A percentile compares a stretch with the other conserved stretches of the same genome.
These are phyloP conservation scores for Balaenoptera acutorostrata DNA, from an alignment of 2,113 vertebrate species.

Conservation along the genomic window DNA sequence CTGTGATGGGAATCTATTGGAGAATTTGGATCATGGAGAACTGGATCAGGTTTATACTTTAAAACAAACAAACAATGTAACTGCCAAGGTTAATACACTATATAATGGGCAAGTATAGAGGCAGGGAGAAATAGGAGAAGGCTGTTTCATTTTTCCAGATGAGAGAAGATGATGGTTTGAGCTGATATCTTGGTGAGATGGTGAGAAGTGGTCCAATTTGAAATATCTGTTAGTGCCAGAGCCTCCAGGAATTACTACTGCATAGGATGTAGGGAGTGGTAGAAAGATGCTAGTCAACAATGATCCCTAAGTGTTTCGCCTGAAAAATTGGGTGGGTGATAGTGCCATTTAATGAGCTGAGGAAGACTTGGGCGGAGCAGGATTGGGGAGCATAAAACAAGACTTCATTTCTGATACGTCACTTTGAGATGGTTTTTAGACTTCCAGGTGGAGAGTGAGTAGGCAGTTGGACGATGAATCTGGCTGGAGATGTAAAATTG, in stretches of 20 bases:
- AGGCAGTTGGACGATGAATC: neutral
- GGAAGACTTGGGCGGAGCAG: neutral
- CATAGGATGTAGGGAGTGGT: neutral
- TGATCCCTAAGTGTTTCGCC: neutral
- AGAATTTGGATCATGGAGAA: neutral
- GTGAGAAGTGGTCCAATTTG: neutral
- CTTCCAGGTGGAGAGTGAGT: neutral
- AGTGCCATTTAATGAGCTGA: neutral
- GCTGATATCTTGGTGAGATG: neutral
- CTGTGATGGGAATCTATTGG: neutral
- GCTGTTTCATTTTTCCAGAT: neutral
- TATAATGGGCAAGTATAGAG: neutral
- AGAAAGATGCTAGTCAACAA: neutral
- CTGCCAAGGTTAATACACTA: neutral
- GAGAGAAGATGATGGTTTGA: neutral
- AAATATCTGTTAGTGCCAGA: neutral
- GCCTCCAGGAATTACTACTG: neutral
- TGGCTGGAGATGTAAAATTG: neutral
- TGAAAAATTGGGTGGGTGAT: neutral
- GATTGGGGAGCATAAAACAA: neutral
- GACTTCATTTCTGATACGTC: neutral
- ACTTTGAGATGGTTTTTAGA: neutral
- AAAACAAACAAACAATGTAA: neutral
- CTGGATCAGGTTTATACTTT: neutral
- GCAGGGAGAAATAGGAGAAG: neutral